Conservation (phyloP, 2,113 vertebrate species). For the Haplochromis burtoni region DNA sequence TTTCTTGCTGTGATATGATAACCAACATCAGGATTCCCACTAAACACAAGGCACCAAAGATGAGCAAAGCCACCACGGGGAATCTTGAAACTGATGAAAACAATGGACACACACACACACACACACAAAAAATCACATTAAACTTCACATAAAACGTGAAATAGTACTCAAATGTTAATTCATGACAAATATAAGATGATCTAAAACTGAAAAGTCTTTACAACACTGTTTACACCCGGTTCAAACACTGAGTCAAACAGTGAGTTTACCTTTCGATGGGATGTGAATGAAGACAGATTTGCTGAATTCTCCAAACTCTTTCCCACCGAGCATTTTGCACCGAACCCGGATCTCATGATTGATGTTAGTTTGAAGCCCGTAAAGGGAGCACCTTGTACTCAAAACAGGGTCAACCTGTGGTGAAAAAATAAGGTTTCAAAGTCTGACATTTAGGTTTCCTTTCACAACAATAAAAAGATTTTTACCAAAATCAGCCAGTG, state of each 20-base stretch:
- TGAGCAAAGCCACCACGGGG: conserved; percentile 75
- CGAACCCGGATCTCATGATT: conserved; percentile 84
- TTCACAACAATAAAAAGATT: neutral
- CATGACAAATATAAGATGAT: neutral
- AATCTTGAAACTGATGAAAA: conserved; percentile 74
- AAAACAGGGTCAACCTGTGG: conserved; percentile 69
- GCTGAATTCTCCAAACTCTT: conserved; percentile 84
- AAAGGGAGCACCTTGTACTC: conserved; percentile 72
- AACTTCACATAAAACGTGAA: neutral
- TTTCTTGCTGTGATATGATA: conserved; percentile 82
- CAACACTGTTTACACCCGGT: neutral
- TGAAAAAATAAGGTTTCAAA: neutral
- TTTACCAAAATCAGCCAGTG: neutral
- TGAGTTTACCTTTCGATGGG: conserved; percentile 50
- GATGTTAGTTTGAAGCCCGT: conserved; percentile 75
- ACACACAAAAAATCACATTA: neutral
- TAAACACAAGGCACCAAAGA: conserved; percentile 77
- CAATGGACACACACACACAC: neutral
- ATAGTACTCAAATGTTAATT: neutral
- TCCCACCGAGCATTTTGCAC: conserved; percentile 71
- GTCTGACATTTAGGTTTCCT: neutral
- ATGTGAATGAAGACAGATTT: conserved; percentile 74
- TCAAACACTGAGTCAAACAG: neutral
- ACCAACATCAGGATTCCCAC: conserved; percentile 74
- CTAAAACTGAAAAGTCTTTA: neutral